Conservation (phyloP, 1,140 invertebrate genomes). For the Steinernema khuongi region DNA sequence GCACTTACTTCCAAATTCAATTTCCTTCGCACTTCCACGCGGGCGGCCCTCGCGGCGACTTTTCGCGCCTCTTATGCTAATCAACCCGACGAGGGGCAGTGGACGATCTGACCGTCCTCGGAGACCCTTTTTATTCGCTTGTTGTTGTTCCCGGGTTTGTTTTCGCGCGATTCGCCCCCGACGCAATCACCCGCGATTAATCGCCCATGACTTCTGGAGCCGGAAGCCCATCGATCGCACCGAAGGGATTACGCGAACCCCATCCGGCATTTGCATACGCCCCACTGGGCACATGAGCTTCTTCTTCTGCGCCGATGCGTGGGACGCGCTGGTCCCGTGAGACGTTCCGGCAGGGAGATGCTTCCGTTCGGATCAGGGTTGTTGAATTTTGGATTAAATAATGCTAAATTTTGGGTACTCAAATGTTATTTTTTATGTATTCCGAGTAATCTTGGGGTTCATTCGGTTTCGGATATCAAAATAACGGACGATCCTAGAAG, state of each 20-base stretch:
- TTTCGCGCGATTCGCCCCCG: neutral
- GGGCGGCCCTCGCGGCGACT: neutral
- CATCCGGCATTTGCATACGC: neutral
- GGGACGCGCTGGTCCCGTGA: neutral
- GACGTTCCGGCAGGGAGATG: too few species aligned
- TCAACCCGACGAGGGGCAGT: neutral
- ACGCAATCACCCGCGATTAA: neutral
- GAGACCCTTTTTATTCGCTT: neutral
- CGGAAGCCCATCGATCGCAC: neutral
- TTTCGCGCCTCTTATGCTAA: neutral
- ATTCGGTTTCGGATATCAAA: neutral
- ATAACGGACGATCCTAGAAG: too few species aligned
- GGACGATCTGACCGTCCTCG: neutral
- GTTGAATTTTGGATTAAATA: too few species aligned
- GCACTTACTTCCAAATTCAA: constrained; percentile 7
- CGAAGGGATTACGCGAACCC: neutral
- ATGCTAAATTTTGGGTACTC: too few species aligned
- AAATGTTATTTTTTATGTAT: too few species aligned
- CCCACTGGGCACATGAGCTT: constrained; percentile 9
- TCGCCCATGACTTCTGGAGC: neutral
- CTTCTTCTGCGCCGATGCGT: neutral
- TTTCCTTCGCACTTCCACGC: constrained; percentile 1
- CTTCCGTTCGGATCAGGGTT: too few species aligned
- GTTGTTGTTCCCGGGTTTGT: neutral
- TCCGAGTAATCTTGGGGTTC: neutral